A percentile compares a stretch with the other conserved stretches of the same genome.
These are phyloP conservation scores for Hypolimnas misippus DNA, from an alignment of 2,888 invertebrate species.

Conservation along the genomic window DNA sequence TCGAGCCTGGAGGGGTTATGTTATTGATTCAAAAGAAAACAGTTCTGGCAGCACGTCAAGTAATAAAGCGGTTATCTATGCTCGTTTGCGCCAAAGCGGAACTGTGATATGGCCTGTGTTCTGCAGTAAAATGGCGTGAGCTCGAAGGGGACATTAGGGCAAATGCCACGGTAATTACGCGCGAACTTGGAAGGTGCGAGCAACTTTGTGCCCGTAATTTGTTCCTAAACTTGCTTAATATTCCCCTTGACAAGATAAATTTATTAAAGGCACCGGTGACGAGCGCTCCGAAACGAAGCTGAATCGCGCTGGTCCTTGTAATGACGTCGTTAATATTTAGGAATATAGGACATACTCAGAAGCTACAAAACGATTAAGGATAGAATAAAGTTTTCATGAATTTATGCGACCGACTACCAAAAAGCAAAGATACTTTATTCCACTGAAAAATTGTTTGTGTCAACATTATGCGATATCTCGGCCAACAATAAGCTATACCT, in stretches of 20 bases:
- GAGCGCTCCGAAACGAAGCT: conserved; percentile 46
- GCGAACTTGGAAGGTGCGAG: conserved; percentile 68
- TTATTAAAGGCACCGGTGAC: conserved; percentile 73
- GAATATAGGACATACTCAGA: conserved; percentile 26
- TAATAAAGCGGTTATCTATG: conserved; percentile 74
- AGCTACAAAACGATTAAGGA: conserved; percentile 20
- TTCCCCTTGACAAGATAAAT: conserved; percentile 79
- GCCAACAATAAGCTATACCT: too few relatives aligned
- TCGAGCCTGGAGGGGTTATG: conserved; percentile 21
- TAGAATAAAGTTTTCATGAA: not conserved
- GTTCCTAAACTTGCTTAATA: conserved; percentile 78
- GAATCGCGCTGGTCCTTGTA: conserved; percentile 45
- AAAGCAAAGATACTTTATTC: not conserved
- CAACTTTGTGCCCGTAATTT: conserved; percentile 78
- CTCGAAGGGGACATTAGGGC: conserved; percentile 58
- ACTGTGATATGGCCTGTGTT: conserved; percentile 62
- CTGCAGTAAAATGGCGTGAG: conserved; percentile 61
- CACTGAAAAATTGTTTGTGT: too few relatives aligned
- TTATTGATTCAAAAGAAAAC: conserved; percentile 60
- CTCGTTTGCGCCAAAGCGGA: conserved; percentile 71
- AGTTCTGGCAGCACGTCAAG: conserved; percentile 69
- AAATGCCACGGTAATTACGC: conserved; percentile 70
- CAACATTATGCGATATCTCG: too few relatives aligned
- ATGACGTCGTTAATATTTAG: conserved; percentile 58
- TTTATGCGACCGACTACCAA: too few relatives aligned